phyloP scores from a whole-genome alignment of 2,113 vertebrate genomes.

The Nasalis larvatus region DNA sequence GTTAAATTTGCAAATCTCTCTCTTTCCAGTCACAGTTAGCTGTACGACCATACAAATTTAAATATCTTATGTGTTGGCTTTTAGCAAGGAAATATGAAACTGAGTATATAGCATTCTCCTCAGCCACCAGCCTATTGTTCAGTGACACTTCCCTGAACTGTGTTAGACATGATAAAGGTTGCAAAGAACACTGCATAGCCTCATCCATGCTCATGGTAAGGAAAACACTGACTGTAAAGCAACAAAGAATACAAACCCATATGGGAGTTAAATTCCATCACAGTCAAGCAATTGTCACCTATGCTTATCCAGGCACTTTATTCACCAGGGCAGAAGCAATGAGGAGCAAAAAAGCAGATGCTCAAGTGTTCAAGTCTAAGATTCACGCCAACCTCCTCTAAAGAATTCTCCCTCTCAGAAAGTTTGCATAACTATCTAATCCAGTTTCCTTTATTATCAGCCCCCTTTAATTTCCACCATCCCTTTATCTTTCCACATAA shows the following conservation, averaged over 20 bases:
- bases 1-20: background rate
- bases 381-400: background rate
- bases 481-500: constrained; percentile 51
- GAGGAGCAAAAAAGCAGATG: background rate
- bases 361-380: background rate
- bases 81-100: background rate
- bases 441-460: background rate
- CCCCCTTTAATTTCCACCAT: background rate
- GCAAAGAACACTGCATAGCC: background rate
- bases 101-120: background rate
- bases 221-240: background rate
- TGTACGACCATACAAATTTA: background rate
- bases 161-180: background rate
- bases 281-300: background rate
- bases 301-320: background rate
- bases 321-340: background rate
- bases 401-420: background rate
- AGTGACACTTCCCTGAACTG: background rate
- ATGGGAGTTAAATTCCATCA: background rate
- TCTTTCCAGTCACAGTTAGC: background rate
- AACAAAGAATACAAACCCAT: background rate
- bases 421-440: background rate
- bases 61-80: background rate
- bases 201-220: background rate
- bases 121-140: too few species aligned